A percentile compares a stretch with the other conserved stretches of the same genome.
Evolutionary conservation across 2,797 vertebrate genomes (phyloP).

Genomic region (Lophotriccus pileatus): DNA sequence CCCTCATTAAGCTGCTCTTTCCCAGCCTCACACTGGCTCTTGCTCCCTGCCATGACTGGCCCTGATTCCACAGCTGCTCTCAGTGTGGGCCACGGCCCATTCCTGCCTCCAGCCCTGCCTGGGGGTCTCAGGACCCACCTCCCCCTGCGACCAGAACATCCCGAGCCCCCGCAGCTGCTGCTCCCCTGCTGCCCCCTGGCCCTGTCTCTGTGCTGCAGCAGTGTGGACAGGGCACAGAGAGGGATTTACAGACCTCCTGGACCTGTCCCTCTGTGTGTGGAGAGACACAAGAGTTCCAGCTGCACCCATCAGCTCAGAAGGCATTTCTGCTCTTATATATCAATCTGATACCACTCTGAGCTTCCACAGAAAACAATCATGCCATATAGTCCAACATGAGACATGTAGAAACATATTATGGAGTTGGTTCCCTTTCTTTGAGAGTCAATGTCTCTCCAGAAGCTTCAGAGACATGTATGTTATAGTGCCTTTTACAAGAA

Average conservation of each 20-base stretch:
- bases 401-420: rapidly evolving
- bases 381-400: rapidly evolving
- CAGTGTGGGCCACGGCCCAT: rapidly evolving
- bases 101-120: neutral
- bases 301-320: neutral
- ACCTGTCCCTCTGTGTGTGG: rapidly evolving
- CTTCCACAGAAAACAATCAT: neutral
- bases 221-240: neutral
- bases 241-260: rapidly evolving
- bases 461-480: rapidly evolving
- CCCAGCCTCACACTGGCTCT: rapidly evolving
- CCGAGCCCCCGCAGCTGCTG: rapidly evolving
- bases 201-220: neutral
- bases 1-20: neutral
- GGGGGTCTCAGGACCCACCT: neutral
- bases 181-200: neutral
- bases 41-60: rapidly evolving
- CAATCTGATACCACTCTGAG: neutral
- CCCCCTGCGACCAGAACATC: rapidly evolving
- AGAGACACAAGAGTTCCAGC: neutral
- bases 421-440: neutral
- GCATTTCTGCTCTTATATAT: neutral
- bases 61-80: neutral
- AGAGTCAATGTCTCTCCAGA: neutral
- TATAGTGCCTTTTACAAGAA: neutral